phyloP scores from a whole-genome alignment of 2,888 invertebrate species.

The Tetragonisca angustula region DNA sequence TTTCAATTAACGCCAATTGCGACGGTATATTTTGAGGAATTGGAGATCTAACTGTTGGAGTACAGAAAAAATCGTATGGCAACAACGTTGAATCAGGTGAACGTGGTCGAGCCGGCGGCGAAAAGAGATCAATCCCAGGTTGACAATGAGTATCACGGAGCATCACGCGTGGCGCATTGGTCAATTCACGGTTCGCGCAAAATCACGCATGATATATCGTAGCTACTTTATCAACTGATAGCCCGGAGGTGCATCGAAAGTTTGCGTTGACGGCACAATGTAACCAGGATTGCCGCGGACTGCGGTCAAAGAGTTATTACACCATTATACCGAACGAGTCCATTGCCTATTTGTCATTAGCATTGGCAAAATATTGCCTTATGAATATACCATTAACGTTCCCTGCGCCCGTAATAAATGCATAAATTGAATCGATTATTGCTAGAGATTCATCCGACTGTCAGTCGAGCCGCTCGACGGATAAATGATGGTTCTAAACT shows the following conservation, averaged over 20 bases:
- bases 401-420: constrained; percentile 71
- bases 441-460: constrained; percentile 66
- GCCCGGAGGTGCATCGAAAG: constrained; percentile 64
- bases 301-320: constrained; percentile 70
- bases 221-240: constrained; percentile 54
- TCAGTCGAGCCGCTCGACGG: constrained; percentile 38
- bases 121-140: constrained; percentile 10
- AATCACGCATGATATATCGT: constrained; percentile 57
- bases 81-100: not conserved
- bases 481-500: constrained; percentile 75
- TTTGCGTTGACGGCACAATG: constrained; percentile 61
- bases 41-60: not conserved
- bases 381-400: constrained; percentile 75
- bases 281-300: constrained; percentile 52
- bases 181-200: constrained; percentile 44
- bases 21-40: too few relatives aligned
- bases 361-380: constrained; percentile 73
- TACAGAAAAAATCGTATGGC: not conserved
- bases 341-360: constrained; percentile 72
- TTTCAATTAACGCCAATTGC: too few relatives aligned
- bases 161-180: constrained; percentile 15
- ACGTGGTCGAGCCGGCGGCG: too few relatives aligned
- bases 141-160: not conserved
- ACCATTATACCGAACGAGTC: constrained; percentile 68
- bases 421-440: constrained; percentile 79